phyloP scores from a whole-genome alignment of 2,888 invertebrate genomes.

The Trilocha varians region DNA sequence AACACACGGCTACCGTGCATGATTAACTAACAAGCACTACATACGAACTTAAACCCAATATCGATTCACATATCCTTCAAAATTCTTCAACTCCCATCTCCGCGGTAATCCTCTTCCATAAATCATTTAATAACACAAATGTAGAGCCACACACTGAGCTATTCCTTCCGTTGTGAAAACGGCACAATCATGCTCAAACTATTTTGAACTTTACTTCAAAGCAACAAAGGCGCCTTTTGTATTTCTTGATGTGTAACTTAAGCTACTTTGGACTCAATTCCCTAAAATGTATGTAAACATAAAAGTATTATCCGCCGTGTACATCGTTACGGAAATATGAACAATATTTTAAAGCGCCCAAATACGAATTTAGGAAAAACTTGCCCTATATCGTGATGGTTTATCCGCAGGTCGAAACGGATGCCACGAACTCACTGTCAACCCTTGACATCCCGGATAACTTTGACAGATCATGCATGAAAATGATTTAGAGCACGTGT shows the following conservation, averaged over 20 bases:
- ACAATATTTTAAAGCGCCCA: conserved; percentile 20
- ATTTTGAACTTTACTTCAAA: conserved; percentile 22
- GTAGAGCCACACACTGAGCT: conserved; percentile 69
- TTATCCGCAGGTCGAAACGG: conserved; percentile 52
- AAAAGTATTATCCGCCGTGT: conserved; percentile 34
- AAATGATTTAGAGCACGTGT: conserved; percentile 48
- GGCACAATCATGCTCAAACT: conserved; percentile 16
- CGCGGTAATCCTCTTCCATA: conserved; percentile 64
- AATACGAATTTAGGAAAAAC: conserved; percentile 9
- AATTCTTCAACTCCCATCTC: conserved; percentile 31
- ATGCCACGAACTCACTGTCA: conserved; percentile 64
- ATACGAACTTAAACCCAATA: conserved; percentile 35
- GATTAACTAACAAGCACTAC: conserved; percentile 40
- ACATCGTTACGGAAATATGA: not conserved
- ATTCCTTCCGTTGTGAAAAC: conserved; percentile 60
- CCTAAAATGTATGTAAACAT: conserved; percentile 22
- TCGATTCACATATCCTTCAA: conserved; percentile 34
- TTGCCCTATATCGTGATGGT: conserved; percentile 33
- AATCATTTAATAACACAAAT: conserved; percentile 73
- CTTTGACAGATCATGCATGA: conserved; percentile 59
- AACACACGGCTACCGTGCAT: conserved; percentile 68
- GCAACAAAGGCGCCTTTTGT: conserved; percentile 17
- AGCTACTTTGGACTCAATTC: conserved; percentile 29
- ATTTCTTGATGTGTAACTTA: conserved; percentile 16
- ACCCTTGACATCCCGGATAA: conserved; percentile 64